These are phyloP conservation scores for Malurus splendens DNA, from an alignment of 2,797 vertebrate genomes.

Conservation along the genomic window DNA sequence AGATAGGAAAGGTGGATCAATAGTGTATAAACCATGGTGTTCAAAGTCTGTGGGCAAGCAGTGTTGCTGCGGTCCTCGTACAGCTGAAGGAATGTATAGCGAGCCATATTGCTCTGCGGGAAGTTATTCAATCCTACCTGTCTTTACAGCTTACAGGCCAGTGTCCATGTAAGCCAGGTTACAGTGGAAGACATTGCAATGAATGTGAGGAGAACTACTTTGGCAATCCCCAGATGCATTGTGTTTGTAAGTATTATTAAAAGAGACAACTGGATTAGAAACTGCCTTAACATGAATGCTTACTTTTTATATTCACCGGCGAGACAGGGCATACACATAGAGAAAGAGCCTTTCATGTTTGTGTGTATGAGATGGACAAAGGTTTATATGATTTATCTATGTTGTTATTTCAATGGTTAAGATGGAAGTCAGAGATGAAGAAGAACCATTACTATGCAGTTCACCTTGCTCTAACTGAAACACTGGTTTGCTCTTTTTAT, in stretches of 20 bases:
- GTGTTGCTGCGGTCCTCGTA: not conserved
- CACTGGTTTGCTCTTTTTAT: not conserved
- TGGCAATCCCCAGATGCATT: constrained; percentile 73
- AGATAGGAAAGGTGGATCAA: not conserved
- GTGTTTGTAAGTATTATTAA: constrained; percentile 72
- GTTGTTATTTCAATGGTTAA: not conserved
- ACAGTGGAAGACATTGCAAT: constrained; percentile 75
- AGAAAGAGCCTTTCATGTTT: not conserved
- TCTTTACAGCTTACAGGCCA: constrained; percentile 83
- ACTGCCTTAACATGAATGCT: not conserved
- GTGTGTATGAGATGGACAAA: not conserved
- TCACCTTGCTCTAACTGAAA: not conserved
- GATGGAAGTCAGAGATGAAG: not conserved
- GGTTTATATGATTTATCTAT: not conserved
- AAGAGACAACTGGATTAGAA: not conserved
- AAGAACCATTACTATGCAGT: not conserved
- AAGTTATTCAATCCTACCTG: constrained; percentile 2
- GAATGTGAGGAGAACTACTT: constrained; percentile 84
- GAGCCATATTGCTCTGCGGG: not conserved
- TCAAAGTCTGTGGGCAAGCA: not conserved
- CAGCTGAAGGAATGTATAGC: not conserved
- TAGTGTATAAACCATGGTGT: not conserved
- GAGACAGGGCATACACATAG: not conserved
- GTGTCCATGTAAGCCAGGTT: constrained; percentile 78
- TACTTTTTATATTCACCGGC: not conserved